A percentile compares a stretch with the other conserved stretches of the same genome.
Evolutionary conservation across 2,888 invertebrate genomes (phyloP).

Genomic region (Plebejus argus): DNA sequence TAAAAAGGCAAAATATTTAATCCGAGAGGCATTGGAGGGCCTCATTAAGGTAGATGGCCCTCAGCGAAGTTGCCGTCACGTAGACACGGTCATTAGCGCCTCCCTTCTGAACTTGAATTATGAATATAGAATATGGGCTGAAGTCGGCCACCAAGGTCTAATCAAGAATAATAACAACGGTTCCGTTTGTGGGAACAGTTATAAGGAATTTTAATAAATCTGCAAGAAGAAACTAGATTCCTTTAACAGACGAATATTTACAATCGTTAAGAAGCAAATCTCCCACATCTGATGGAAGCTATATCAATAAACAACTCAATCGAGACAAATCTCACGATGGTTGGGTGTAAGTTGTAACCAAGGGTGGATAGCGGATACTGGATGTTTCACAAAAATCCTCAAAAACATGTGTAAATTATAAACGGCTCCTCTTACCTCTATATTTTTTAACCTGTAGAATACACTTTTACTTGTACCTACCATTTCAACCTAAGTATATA

Average conservation of each 20-base stretch:
- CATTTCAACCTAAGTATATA: background rate
- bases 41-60: slow-evolving; percentile 66
- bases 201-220: background rate
- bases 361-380: too few species aligned
- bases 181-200: background rate
- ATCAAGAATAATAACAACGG: background rate
- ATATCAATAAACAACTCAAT: too few species aligned
- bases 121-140: slow-evolving; percentile 29
- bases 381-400: background rate
- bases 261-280: too few species aligned
- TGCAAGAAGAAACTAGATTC: background rate
- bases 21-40: slow-evolving; percentile 59
- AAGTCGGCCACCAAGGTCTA: background rate
- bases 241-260: too few species aligned
- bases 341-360: too few species aligned
- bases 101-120: slow-evolving; percentile 48
- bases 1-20: slow-evolving; percentile 65
- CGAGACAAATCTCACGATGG: too few species aligned
- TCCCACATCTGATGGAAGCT: too few species aligned
- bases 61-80: slow-evolving; percentile 51
- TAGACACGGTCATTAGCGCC: slow-evolving; percentile 48
- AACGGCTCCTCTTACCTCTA: background rate
- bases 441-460: background rate
- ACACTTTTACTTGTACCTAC: background rate
- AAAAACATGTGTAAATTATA: background rate